phyloP scores from a whole-genome alignment of 2,888 invertebrate genomes.

The Idaea dimidiata region DNA sequence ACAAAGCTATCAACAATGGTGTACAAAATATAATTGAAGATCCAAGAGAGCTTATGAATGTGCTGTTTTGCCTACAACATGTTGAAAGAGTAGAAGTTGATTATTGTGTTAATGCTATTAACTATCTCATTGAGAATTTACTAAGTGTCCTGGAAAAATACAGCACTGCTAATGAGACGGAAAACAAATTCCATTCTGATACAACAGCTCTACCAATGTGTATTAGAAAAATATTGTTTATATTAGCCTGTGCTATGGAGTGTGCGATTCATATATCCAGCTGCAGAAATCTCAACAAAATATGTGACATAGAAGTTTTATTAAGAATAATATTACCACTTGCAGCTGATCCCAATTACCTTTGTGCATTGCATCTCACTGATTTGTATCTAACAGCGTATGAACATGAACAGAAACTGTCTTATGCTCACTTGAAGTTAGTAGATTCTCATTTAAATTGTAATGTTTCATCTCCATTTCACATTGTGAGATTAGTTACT shows the following conservation, averaged over 20 bases:
- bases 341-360: conserved; percentile 65
- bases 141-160: conserved; percentile 50
- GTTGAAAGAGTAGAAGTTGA: conserved; percentile 67
- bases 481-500: conserved; percentile 84
- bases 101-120: conserved; percentile 49
- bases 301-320: conserved; percentile 65
- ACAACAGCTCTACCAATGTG: conserved; percentile 50
- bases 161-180: conserved; percentile 51
- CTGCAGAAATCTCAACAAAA: conserved; percentile 66
- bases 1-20: conserved; percentile 52
- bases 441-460: conserved; percentile 77
- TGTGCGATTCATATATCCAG: conserved; percentile 80
- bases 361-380: conserved; percentile 74
- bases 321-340: conserved; percentile 68
- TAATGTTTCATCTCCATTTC: conserved; percentile 85
- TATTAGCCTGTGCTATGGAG: conserved; percentile 81
- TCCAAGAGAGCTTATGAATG: conserved; percentile 67
- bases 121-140: conserved; percentile 55
- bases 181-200: conserved; percentile 56
- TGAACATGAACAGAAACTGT: conserved; percentile 68
- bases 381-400: conserved; percentile 78
- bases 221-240: conserved; percentile 74
- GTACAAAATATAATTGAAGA: conserved; percentile 58
- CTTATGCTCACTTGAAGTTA: conserved; percentile 62
- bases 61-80: conserved; percentile 80